Percentiles rank a stretch among this genome's conserved stretches.
Conservation (phyloP, 2,888 invertebrate species). For the Calliphora vomitoria region DNA sequence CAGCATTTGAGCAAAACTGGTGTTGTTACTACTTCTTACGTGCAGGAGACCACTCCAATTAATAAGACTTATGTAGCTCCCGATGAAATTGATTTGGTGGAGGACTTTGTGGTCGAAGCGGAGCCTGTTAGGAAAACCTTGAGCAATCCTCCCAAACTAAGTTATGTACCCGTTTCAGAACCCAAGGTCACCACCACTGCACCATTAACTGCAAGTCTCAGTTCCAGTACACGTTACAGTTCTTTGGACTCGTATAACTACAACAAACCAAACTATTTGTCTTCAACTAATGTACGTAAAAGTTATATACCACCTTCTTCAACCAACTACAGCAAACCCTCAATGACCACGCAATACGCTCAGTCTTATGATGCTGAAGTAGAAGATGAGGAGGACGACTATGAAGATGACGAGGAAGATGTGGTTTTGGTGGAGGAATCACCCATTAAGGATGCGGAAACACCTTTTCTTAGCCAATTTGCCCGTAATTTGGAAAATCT, state of each 20-base stretch:
- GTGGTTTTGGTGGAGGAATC: constrained; percentile 70
- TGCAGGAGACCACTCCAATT: constrained; percentile 69
- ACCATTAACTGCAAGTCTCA: constrained; percentile 47
- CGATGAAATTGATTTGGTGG: constrained; percentile 50
- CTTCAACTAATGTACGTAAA: constrained; percentile 60
- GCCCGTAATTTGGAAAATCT: constrained; percentile 78
- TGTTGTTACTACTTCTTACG: constrained; percentile 75
- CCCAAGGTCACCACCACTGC: constrained; percentile 52
- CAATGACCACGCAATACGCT: constrained; percentile 10
- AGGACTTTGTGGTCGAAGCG: constrained; percentile 28
- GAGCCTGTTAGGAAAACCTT: constrained; percentile 47
- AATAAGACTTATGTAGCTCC: constrained; percentile 63
- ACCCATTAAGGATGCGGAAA: constrained; percentile 71
- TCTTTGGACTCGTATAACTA: constrained; percentile 69
- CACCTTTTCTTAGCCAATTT: constrained; percentile 80
- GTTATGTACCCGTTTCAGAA: constrained; percentile 66
- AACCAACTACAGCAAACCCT: constrained; percentile 43
- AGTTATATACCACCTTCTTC: constrained; percentile 66
- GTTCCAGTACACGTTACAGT: constrained; percentile 73
- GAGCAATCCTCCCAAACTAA: constrained; percentile 45
- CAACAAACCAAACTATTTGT: constrained; percentile 51
- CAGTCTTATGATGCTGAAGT: constrained; percentile 15
- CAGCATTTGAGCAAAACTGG: constrained; percentile 74
- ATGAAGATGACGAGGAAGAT: constrained; percentile 72
- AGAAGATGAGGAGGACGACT: constrained; percentile 69